These are phyloP conservation scores for Trinorchestia longiramus DNA, from an alignment of 1,140 invertebrate genomes.

Conservation along the genomic window DNA sequence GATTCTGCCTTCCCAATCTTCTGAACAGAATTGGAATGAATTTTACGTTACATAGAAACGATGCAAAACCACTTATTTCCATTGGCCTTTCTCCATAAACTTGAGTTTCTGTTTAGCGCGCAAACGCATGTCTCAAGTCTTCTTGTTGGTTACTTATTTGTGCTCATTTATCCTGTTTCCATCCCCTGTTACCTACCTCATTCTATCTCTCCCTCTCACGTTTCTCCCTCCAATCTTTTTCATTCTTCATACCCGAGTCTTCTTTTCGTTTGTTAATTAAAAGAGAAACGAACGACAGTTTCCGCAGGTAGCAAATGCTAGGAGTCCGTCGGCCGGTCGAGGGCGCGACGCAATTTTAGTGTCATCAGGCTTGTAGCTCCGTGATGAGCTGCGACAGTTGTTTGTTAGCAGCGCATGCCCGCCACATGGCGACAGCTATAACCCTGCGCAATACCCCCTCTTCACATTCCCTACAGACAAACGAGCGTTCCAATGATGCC, in stretches of 20 bases:
- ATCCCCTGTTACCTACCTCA: too few relatives aligned
- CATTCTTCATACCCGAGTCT: background rate
- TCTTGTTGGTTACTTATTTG: too few relatives aligned
- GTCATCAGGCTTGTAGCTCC: background rate
- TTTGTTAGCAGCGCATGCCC: background rate
- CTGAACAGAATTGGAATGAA: background rate
- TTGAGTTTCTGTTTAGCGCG: too few relatives aligned
- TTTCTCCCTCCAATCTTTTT: background rate
- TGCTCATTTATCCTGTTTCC: too few relatives aligned
- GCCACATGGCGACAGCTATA: background rate
- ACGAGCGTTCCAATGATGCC: background rate
- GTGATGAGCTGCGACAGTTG: constrained; percentile 5
- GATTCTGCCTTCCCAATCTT: background rate
- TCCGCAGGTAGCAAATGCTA: background rate
- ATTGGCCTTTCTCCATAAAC: background rate
- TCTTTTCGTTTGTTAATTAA: background rate
- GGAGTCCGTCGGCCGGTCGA: too few relatives aligned
- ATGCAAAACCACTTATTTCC: background rate
- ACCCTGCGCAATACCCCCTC: background rate
- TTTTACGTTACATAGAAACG: too few relatives aligned
- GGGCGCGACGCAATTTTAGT: background rate
- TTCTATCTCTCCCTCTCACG: background rate
- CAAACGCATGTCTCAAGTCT: too few relatives aligned
- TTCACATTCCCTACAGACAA: background rate
- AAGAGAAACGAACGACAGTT: background rate